These are phyloP conservation scores for Meloidogyne hapla DNA, from an alignment of 1,140 invertebrate genomes.

Conservation along the genomic window DNA sequence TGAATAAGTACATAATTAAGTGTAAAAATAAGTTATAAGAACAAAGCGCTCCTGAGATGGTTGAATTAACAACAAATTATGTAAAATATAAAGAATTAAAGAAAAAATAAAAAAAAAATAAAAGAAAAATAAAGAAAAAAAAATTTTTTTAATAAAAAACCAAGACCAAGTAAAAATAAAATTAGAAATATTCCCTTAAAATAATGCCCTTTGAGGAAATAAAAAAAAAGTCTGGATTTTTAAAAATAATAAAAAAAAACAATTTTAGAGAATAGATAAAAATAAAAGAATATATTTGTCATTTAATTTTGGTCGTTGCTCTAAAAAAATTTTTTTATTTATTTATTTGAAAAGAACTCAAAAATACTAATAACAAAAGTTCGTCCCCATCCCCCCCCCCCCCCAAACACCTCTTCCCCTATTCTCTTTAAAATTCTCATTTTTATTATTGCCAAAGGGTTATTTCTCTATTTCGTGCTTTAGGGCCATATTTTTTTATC, in stretches of 20 bases:
- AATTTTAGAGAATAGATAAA: too few relatives aligned
- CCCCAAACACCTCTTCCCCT: too few relatives aligned
- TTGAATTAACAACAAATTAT: not conserved
- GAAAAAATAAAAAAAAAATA: not conserved
- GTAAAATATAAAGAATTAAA: not conserved
- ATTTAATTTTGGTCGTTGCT: not conserved
- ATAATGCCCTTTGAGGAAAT: too few relatives aligned
- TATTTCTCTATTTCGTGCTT: not conserved
- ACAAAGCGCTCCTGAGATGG: not conserved
- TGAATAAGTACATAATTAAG: too few relatives aligned
- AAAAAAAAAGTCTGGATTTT: too few relatives aligned
- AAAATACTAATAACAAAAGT: not conserved
- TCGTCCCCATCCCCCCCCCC: not conserved
- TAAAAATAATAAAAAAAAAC: too few relatives aligned
- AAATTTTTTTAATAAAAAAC: not conserved
- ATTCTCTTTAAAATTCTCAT: not conserved
- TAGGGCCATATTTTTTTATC: not conserved
- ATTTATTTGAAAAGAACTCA: too few relatives aligned
- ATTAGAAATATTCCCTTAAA: too few relatives aligned
- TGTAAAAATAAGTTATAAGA: not conserved
- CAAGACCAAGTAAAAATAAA: too few relatives aligned
- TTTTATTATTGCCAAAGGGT: conserved; percentile 5
- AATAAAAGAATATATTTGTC: too few relatives aligned
- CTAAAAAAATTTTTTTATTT: not conserved
- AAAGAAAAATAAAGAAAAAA: not conserved